These are phyloP conservation scores for Tubiluchus corallicola DNA, from an alignment of 2,888 invertebrate genomes.

Conservation along the genomic window DNA sequence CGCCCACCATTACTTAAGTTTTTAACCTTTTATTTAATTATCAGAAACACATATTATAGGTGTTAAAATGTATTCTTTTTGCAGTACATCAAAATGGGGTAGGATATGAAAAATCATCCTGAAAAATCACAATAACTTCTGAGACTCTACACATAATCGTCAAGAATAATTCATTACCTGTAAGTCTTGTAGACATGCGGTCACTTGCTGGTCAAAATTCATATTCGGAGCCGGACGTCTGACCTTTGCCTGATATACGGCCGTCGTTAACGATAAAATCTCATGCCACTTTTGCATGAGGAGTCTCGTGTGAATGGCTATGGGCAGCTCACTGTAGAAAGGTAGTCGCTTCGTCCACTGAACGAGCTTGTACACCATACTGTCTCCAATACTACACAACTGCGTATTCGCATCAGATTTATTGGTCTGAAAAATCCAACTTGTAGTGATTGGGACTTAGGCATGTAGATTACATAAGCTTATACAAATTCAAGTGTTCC, in stretches of 20 bases:
- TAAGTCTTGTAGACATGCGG: neutral
- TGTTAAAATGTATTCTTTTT: too few relatives aligned
- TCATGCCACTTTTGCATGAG: slow-evolving; percentile 91
- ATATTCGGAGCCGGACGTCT: neutral
- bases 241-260: neutral
- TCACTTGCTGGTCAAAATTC: slow-evolving; percentile 3
- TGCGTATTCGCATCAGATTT: neutral
- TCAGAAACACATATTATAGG: too few relatives aligned
- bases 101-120: too few relatives aligned
- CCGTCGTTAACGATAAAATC: slow-evolving; percentile 14
- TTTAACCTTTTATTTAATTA: too few relatives aligned
- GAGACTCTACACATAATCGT: too few relatives aligned
- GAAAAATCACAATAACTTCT: too few relatives aligned
- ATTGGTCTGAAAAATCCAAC: neutral
- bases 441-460: too few relatives aligned
- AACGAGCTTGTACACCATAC: slow-evolving; percentile 91
- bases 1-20: too few relatives aligned
- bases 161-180: too few relatives aligned
- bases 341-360: slow-evolving; percentile 97
- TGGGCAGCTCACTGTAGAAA: slow-evolving; percentile 86
- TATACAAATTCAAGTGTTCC: too few relatives aligned
- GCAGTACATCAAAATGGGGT: too few relatives aligned
- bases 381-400: slow-evolving; percentile 87
- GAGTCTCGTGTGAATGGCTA: slow-evolving; percentile 65
- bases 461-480: too few relatives aligned